Evolutionary conservation across 2,888 invertebrate genomes (phyloP), one percentile per base, ranked within the genome.

Genomic region (Dusona sp.): DNA sequence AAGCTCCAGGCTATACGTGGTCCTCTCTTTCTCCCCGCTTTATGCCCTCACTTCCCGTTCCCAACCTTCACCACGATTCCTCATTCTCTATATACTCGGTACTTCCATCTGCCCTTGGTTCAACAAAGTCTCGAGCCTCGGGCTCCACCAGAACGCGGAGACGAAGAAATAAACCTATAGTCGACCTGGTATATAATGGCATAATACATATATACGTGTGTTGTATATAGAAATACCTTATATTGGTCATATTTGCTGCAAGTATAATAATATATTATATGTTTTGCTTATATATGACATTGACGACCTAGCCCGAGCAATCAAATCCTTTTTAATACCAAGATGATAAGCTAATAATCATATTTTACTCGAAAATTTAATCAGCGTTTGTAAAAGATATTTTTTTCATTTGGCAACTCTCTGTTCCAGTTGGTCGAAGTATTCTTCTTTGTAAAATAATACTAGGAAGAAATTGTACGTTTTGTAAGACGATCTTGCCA

Each of bases 71-170:
- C 88, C 90, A 88, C 89, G 88, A 89, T 74, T 81, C 65, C 80
- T 51, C 65, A 51, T 73, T 79, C 79, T 42, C 83, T 79, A 79
- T 74, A 78, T 82, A 84, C 85, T 83, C 79, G 48, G 80, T 84
- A 87, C 86, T 88, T 88, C 87, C 89, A 89, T 89, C 89, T 89
- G 88, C 89, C 89, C 89, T 88, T 87, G 89, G 88, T 88, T 88
- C 88, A 89, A 88, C 88, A 88, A 87, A 89, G 87, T 89, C 85
- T 88, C 86, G 74, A 42, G 87, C 86, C 88, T 79, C 68, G 65
- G 81, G 86, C 86, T 74, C 68, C 70, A 74, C 67, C 65, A 65
- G 81, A 86, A 74, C 84, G 79, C 84, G 83, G 84, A 86, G 86
- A 88, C 83, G 86, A 86, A 86, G 86, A 84, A 88, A 88, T 84